These are phyloP conservation scores for Pristionchus mayeri DNA, from an alignment of 2,888 invertebrate species.

Conservation along the genomic window DNA sequence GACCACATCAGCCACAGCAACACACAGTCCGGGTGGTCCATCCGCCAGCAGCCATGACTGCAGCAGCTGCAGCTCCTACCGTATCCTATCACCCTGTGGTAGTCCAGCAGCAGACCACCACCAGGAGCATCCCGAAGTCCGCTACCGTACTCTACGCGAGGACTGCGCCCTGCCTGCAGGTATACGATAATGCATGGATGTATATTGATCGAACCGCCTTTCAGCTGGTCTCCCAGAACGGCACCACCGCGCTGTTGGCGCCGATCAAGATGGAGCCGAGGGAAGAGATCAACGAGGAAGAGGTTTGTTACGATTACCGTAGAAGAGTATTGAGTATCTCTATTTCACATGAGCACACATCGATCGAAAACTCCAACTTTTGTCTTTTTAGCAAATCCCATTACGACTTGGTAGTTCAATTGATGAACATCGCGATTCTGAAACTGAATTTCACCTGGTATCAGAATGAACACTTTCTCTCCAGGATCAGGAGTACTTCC, in stretches of 20 bases:
- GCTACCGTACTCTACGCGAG: conserved; percentile 27
- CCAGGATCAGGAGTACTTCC: conserved; percentile 25
- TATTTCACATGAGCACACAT: too few relatives aligned
- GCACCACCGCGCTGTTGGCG: background rate
- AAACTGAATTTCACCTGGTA: too few relatives aligned
- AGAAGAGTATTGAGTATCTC: background rate
- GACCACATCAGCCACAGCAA: background rate
- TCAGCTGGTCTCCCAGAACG: conserved; percentile 16
- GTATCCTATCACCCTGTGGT: background rate
- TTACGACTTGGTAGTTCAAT: background rate
- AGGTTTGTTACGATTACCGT: too few relatives aligned
- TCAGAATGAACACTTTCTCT: background rate
- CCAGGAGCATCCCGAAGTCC: background rate
- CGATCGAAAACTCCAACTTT: too few relatives aligned
- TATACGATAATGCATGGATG: background rate
- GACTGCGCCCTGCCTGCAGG: conserved; percentile 9
- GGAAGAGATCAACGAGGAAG: conserved; percentile 3
- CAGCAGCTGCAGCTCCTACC: background rate
- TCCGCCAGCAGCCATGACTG: background rate
- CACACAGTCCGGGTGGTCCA: too few relatives aligned
- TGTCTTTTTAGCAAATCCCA: background rate
- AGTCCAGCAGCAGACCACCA: background rate
- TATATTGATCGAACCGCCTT: background rate
- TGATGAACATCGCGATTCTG: too few relatives aligned
- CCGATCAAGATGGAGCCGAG: conserved; percentile 23